These are phyloP conservation scores for Mugil cephalus DNA, from an alignment of 2,113 vertebrate genomes.

Conservation along the genomic window DNA sequence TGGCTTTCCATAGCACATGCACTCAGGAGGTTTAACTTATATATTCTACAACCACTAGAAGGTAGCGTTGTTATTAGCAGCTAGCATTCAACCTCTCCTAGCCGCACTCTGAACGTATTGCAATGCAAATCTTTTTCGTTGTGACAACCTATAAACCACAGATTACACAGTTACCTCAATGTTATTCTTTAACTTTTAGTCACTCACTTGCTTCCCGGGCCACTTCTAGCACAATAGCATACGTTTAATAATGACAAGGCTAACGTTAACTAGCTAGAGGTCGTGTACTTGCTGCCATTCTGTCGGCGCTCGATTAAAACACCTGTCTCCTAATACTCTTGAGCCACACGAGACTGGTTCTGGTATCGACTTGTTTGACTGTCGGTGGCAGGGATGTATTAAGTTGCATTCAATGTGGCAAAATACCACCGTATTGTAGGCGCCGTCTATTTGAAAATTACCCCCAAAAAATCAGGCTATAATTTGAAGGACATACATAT, in stretches of 20 bases:
- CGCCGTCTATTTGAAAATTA: not conserved
- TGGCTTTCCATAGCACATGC: not conserved
- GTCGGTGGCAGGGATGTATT: slow-evolving; percentile 37
- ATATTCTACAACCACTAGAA: not conserved
- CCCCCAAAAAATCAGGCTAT: fast-evolving
- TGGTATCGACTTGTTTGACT: slow-evolving; percentile 67
- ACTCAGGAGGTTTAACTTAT: not conserved
- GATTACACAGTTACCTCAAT: not conserved
- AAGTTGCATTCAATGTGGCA: slow-evolving; percentile 63
- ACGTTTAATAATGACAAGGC: not conserved
- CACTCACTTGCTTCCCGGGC: not conserved
- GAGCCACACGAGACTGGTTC: slow-evolving; percentile 17
- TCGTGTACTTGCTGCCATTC: slow-evolving; percentile 43
- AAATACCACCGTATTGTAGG: not conserved
- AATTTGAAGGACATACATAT: fast-evolving
- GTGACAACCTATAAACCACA: slow-evolving; percentile 23
- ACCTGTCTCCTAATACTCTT: slow-evolving; percentile 10
- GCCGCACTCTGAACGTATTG: slow-evolving; percentile 35
- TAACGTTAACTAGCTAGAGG: slow-evolving; percentile 33
- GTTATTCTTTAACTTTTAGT: not conserved
- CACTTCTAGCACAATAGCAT: not conserved
- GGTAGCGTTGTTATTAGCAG: slow-evolving; percentile 1
- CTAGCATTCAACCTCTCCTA: slow-evolving; percentile 21
- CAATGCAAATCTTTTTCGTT: slow-evolving; percentile 29
- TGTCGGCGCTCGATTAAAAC: slow-evolving; percentile 64